Percentiles rank a stretch among this genome's conserved stretches.
Evolutionary conservation across 2,888 invertebrate genomes (phyloP).

Genomic region (Andrena fulva): DNA sequence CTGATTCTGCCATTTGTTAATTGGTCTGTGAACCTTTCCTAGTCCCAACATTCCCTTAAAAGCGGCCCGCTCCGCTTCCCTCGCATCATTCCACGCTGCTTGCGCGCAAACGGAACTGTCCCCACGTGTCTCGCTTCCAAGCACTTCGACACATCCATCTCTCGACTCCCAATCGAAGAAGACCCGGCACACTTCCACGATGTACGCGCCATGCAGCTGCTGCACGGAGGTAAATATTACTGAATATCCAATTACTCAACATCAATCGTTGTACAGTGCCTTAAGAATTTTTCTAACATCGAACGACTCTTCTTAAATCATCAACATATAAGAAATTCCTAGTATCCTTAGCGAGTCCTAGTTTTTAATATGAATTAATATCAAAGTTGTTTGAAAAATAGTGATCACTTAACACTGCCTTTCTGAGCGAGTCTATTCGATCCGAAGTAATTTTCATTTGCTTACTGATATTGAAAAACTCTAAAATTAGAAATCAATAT

Average conservation of each 20-base stretch:
- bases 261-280: background rate
- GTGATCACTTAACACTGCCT: no score
- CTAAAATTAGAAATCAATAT: no score
- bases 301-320: no score
- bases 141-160: background rate
- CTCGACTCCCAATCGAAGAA: background rate
- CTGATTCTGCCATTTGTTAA: conserved; percentile 6
- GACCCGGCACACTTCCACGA: background rate
- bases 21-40: background rate
- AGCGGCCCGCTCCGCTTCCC: background rate
- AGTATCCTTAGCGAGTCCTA: no score
- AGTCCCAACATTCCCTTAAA: conserved; percentile 19
- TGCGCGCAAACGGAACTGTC: background rate
- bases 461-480: no score
- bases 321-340: no score
- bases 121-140: background rate
- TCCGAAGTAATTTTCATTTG: no score
- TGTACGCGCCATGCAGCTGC: background rate
- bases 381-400: no score
- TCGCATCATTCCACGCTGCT: background rate
- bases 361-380: no score
- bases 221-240: conserved; percentile 11
- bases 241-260: background rate
- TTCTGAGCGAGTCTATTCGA: no score
- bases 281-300: no score